Evolutionary conservation across 2,113 vertebrate genomes (phyloP).

Genomic region (Callorhinus ursinus): DNA sequence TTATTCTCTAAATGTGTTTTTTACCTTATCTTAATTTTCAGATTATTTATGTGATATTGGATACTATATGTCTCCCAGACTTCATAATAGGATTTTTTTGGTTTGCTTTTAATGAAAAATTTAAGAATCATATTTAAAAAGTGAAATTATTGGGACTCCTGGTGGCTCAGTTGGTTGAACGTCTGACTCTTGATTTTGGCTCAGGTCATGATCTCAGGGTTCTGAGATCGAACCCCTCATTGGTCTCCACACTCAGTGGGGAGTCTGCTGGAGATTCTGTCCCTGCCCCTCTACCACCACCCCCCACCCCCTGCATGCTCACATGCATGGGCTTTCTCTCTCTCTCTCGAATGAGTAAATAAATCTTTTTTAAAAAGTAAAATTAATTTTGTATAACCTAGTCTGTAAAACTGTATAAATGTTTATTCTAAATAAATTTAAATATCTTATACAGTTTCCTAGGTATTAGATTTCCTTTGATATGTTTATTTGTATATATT

Average conservation of each 20-base stretch:
- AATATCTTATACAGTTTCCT: neutral
- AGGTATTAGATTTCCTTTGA: neutral
- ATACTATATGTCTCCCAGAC: neutral
- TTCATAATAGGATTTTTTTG: neutral
- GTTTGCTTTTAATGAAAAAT: conserved; percentile 5
- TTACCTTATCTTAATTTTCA: neutral
- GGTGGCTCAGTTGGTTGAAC: neutral
- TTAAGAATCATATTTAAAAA: neutral
- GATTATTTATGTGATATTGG: neutral
- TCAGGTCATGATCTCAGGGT: neutral
- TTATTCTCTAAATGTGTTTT: neutral
- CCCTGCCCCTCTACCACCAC: neutral
- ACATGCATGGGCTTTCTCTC: neutral
- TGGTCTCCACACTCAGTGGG: neutral
- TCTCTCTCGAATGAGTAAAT: neutral
- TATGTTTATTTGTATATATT: neutral
- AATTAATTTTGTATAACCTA: neutral
- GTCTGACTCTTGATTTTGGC: neutral
- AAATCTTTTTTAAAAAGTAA: neutral
- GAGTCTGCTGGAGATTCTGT: neutral
- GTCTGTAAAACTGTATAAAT: neutral
- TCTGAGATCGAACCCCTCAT: neutral
- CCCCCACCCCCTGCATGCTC: neutral
- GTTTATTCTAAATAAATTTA: neutral
- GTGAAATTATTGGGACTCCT: neutral